phyloP scores from a whole-genome alignment of 2,888 invertebrate genomes.

The Leptogaster cylindrica region DNA sequence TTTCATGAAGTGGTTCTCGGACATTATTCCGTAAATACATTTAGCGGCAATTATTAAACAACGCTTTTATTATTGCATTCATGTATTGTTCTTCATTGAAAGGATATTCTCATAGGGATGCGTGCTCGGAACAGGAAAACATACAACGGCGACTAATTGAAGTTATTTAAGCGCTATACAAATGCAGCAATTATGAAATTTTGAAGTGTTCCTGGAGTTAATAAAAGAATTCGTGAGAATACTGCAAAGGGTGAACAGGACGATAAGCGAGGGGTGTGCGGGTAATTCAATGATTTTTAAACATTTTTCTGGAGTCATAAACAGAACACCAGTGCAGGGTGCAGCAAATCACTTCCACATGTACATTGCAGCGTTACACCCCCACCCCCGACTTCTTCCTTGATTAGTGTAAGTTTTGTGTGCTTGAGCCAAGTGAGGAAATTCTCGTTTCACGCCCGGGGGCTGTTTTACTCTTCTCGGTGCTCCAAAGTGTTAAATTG shows the following conservation, averaged over 20 bases:
- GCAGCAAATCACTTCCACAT: not conserved
- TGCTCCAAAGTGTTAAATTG: slow-evolving; percentile 47
- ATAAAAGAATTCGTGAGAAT: not conserved
- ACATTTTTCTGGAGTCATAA: slow-evolving; percentile 19
- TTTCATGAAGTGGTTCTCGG: no score
- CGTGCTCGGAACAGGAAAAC: no score
- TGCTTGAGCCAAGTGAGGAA: slow-evolving; percentile 29
- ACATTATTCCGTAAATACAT: no score
- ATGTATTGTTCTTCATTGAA: no score
- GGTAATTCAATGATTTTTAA: slow-evolving; percentile 18
- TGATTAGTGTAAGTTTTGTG: slow-evolving; percentile 32
- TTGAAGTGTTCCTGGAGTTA: not conserved
- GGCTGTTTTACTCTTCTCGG: slow-evolving; percentile 44
- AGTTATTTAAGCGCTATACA: slow-evolving; percentile 19
- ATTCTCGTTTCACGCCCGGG: slow-evolving; percentile 23
- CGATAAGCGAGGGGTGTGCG: no score
- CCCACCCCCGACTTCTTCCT: slow-evolving; percentile 13
- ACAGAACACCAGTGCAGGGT: no score
- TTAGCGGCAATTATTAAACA: no score
- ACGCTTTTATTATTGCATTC: no score
- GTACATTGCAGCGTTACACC: not conserved
- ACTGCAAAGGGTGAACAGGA: not conserved
- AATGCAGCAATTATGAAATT: slow-evolving; percentile 24
- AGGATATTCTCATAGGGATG: no score
- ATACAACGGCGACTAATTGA: no score